Conservation (phyloP, 2,888 invertebrate genomes). For the Hemaris fuciformis region DNA sequence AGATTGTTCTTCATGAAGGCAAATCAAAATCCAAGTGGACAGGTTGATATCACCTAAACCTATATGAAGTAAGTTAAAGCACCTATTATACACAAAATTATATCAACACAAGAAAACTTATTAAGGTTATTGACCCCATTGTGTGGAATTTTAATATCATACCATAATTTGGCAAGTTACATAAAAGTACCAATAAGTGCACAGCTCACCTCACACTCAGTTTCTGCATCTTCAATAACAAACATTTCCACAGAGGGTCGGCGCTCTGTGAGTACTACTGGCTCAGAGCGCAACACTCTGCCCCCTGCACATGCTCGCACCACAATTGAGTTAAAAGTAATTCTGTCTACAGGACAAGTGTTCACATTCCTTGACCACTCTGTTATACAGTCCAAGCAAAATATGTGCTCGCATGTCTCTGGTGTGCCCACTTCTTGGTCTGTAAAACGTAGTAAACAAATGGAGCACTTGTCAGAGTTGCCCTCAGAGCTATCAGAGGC, state of each 20-base stretch:
- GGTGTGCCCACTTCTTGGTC: slow-evolving; percentile 93
- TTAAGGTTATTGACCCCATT: background rate
- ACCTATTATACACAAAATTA: too few species aligned
- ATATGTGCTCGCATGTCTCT: slow-evolving; percentile 92
- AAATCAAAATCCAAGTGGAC: too few species aligned
- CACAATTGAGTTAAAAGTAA: slow-evolving; percentile 88
- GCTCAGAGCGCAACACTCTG: slow-evolving; percentile 83
- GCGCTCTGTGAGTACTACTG: slow-evolving; percentile 80
- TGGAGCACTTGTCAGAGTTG: slow-evolving; percentile 92
- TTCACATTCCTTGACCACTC: slow-evolving; percentile 98
- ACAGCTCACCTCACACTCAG: slow-evolving; percentile 85
- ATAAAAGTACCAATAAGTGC: background rate
- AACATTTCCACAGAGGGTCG: slow-evolving; percentile 73
- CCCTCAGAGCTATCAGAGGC: slow-evolving; percentile 85
- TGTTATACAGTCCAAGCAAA: slow-evolving; percentile 93
- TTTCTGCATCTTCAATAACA: slow-evolving; percentile 82
- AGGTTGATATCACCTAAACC: too few species aligned
- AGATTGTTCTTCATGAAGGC: too few species aligned
- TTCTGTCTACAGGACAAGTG: slow-evolving; percentile 96
- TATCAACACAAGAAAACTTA: background rate
- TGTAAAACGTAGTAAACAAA: slow-evolving; percentile 89
- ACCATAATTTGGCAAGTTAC: background rate
- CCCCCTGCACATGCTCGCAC: slow-evolving; percentile 87
- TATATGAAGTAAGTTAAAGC: too few species aligned
- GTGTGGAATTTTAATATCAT: background rate